Conservation (phyloP, 2,113 vertebrate genomes). For the Cichladusa arquata region DNA sequence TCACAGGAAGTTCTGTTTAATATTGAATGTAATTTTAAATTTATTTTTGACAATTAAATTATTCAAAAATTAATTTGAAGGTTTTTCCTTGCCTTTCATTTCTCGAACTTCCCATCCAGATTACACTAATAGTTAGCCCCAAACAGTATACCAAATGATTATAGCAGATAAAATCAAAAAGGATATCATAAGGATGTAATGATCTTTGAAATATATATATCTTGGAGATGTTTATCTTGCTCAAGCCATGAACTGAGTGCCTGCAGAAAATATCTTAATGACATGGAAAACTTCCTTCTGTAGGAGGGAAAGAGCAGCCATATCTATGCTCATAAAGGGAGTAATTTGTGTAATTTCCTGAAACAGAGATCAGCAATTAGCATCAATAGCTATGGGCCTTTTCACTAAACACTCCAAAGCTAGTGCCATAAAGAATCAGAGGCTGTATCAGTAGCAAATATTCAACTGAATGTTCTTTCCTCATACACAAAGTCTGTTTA, state of each 20-base stretch:
- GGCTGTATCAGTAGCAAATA: neutral
- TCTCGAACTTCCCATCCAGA: neutral
- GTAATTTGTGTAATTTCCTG: neutral
- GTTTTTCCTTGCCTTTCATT: neutral
- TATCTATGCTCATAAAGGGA: neutral
- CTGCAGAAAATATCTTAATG: neutral
- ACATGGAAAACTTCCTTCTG: neutral
- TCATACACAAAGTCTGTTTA: neutral
- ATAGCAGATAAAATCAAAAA: neutral
- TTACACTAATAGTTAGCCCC: neutral
- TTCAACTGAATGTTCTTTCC: neutral
- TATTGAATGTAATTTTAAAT: neutral
- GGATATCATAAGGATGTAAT: neutral
- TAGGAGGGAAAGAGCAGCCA: neutral
- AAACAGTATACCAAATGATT: neutral
- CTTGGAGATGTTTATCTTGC: neutral
- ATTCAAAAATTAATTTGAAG: neutral
- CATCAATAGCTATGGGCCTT: neutral
- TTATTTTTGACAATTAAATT: neutral
- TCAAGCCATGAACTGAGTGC: neutral
- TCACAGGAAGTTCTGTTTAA: neutral
- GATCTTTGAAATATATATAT: neutral
- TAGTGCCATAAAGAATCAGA: neutral
- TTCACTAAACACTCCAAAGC: neutral
- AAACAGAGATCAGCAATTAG: neutral